Conservation (phyloP, 2,113 vertebrate genomes). For the Symphodus melops region DNA sequence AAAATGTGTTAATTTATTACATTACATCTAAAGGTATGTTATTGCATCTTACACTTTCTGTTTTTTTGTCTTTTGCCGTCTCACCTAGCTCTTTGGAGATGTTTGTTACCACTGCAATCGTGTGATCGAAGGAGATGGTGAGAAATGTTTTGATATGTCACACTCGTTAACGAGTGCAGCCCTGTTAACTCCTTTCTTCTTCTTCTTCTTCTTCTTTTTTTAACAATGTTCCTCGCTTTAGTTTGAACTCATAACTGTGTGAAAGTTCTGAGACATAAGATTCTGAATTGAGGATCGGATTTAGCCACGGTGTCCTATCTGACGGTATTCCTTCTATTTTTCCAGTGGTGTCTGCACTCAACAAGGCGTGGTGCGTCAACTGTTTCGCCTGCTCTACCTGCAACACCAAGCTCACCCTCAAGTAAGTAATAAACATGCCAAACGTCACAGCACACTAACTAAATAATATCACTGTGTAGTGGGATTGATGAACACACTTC, state of each 20-base stretch:
- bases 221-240: no score
- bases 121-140: constrained; percentile 98
- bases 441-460: background rate
- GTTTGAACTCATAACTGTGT: no score
- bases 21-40: background rate
- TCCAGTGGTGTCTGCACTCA: constrained; percentile 95
- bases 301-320: background rate
- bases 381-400: constrained; percentile 98
- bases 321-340: constrained; percentile 27
- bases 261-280: no score
- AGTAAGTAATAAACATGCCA: constrained; percentile 84
- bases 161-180: no score
- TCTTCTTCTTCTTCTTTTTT: no score
- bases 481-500: background rate
- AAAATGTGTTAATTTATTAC: constrained; percentile 1
- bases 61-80: constrained; percentile 36
- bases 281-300: no score
- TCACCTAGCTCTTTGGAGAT: constrained; percentile 93
- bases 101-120: constrained; percentile 98
- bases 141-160: constrained; percentile 59
- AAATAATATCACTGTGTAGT: no score
- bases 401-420: constrained; percentile 97
- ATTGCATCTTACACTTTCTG: constrained; percentile 11
- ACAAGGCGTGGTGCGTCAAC: constrained; percentile 98
- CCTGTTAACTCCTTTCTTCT: no score